Base-by-base conservation (phyloP, 2,113 vertebrate species). In the Entomyzon cyanotis region DNA sequence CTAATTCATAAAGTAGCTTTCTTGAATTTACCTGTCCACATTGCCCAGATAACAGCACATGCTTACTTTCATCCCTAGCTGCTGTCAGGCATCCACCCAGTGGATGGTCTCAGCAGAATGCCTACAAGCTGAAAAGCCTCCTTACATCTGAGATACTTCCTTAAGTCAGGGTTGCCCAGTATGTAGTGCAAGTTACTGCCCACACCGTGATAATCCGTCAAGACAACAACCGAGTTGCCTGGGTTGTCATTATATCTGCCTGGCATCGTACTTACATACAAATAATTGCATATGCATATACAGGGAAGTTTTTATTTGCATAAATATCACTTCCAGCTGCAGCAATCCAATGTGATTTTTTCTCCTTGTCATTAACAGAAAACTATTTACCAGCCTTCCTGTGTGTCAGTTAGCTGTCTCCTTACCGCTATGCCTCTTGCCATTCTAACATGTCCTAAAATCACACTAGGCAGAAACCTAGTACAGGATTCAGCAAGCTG, bases 401-500 rank as follows among this genome's bases (percentile, higher is more conserved):
- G 46, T 44, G 3, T 23, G 30, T 81, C 77, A 27, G 0, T 84
- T 46, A 5, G 1, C 44, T 64, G 42, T 69, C 39, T 42, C 18
- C 46, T 80, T 52, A 30, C 50, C 0, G 0, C 16, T 25, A 1
- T 23, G 12, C 49, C 50, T 65, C 42, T 30, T 81, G 50, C 46
- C 2, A 2, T 63, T 81, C 42, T 81, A 39, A 63, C 9, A 2
- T 12, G 24, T 23, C 44, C 35, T 39, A 30, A 63, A 33, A 70
- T 67, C 65, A 69, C 19, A 46, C 25, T 8, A 11, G 4, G 49
- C 35, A 74, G 71, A 65, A 64, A 25, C 15, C 31, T 52, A 7
- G n/a, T 11, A 24, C 23, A 50, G 69, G 56, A n/a, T 44, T 56
- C 16, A 4, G 65, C n/a, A 68, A 63, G 60, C 53, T 84, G 31